Base-by-base conservation (phyloP, 2,888 invertebrate genomes). In the Epinotia brunnichana region DNA sequence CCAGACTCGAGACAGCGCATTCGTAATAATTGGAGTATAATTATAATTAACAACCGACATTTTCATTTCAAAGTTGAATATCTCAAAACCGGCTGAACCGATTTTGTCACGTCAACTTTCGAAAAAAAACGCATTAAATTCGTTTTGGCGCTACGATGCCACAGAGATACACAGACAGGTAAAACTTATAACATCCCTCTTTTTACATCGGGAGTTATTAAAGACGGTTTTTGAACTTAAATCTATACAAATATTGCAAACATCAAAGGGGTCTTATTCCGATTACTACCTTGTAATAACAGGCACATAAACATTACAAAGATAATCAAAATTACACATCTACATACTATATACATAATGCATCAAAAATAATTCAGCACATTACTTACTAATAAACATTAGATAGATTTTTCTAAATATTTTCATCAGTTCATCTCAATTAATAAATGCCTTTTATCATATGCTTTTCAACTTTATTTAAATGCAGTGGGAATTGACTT, bases 261-360 rank as follows among this genome's bases (percentile, higher is more conserved):
- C 21, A 24, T 29, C 29, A 57, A 44, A 44, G 41, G 11, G 29
- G 48, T 53, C 17, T 53, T 39, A 53, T 64, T 53, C 17, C 1
- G 53, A 54, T 19, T 53, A 53, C 35, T 64, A 39, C 35, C 29
- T 60, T 66, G 66, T 72, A 75, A 72, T 53, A 77, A 74, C 76
- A 75, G 11, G 41, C 19, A 41, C 19, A 44, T 15, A 61, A 61
- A 61, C 19, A 19, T 2, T 41, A 61, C 61, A 44, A 56, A 24
- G 10, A 39, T 11, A 60, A 41, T 61, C 19, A 61, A 24, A 61
- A 19, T 21, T 61, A 44, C 61, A 44, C 19, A 60, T 41, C 44
- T 61, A 61, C 15, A 44, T n/a, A n/a, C 21, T 44, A n/a, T 62
- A 62, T 48, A 62, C n/a, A 29, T 29, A 62, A 29, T 48, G 24